A percentile compares a stretch with the other conserved stretches of the same genome.
Conservation (phyloP, 1,140 invertebrate genomes). For the Meteorus sp. region DNA sequence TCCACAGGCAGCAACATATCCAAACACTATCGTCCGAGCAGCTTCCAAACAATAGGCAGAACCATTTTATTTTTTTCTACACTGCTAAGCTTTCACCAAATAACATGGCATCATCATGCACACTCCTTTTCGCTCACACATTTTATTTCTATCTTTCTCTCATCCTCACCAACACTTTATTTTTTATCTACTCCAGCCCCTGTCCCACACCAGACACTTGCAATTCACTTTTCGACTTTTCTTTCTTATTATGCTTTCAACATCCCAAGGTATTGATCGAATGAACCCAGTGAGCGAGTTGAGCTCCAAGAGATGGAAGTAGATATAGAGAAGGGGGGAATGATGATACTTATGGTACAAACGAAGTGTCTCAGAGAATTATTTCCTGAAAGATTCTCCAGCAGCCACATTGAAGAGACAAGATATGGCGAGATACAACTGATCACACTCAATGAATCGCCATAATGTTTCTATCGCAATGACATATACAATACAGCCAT, state of each 20-base stretch:
- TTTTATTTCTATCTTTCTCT: too few relatives aligned
- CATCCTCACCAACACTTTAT: too few relatives aligned
- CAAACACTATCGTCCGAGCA: conserved; percentile 32
- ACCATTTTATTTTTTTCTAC: conserved; percentile 11
- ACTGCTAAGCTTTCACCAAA: background rate
- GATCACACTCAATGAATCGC: conserved; percentile 42
- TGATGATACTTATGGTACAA: background rate
- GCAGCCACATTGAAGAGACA: too few relatives aligned
- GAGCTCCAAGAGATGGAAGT: background rate
- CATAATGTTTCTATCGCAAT: conserved; percentile 35
- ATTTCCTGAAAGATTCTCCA: background rate
- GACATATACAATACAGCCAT: conserved; percentile 41
- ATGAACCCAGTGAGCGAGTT: conserved; percentile 31
- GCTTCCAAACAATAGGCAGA: conserved; percentile 38
- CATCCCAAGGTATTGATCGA: conserved; percentile 52
- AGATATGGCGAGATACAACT: conserved; percentile 14
- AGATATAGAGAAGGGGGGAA: conserved; percentile 8
- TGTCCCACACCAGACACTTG: too few relatives aligned
- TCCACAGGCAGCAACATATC: conserved; percentile 39
- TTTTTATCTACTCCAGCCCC: too few relatives aligned
- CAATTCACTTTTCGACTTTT: too few relatives aligned
- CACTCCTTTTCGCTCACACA: too few relatives aligned
- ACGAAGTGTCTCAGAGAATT: background rate
- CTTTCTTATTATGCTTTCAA: too few relatives aligned
- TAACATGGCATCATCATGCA: too few relatives aligned